Conservation (phyloP, 2,113 vertebrate genomes). For the Junco hyemalis region DNA sequence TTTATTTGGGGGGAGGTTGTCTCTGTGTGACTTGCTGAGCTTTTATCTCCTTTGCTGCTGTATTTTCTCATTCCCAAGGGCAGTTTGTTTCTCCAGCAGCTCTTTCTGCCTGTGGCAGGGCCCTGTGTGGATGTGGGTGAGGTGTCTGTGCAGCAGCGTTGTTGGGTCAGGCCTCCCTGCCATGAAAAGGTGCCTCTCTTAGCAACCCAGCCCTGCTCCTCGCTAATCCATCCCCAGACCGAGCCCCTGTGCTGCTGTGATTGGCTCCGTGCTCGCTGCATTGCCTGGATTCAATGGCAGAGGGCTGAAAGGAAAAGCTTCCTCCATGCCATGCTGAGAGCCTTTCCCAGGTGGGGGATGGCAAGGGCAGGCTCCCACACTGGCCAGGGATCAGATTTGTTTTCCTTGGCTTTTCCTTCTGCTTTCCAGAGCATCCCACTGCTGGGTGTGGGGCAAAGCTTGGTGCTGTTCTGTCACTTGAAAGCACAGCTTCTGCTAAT, state of each 20-base stretch:
- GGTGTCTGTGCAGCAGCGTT: neutral
- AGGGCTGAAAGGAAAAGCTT: slow-evolving; percentile 22
- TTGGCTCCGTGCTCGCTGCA: neutral
- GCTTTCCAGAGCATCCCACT: neutral
- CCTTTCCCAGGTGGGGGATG: neutral
- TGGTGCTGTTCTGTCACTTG: neutral
- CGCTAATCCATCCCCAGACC: neutral
- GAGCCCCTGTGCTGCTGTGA: neutral
- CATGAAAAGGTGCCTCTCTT: neutral
- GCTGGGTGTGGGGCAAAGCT: neutral
- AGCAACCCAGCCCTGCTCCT: neutral
- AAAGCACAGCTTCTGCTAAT: neutral
- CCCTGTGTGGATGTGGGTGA: neutral
- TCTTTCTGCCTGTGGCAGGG: neutral
- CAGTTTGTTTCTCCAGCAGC: neutral
- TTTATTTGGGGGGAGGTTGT: neutral
- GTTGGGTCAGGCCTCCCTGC: neutral
- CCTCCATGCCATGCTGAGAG: neutral
- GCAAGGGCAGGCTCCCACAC: neutral
- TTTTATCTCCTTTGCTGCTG: neutral
- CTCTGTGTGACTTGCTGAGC: neutral
- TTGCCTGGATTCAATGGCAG: slow-evolving; percentile 39
- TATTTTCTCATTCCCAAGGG: neutral
- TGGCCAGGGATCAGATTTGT: neutral
- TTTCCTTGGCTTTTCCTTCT: neutral